phyloP scores from a whole-genome alignment of 2,888 invertebrate species.

The Saturnia pavonia region DNA sequence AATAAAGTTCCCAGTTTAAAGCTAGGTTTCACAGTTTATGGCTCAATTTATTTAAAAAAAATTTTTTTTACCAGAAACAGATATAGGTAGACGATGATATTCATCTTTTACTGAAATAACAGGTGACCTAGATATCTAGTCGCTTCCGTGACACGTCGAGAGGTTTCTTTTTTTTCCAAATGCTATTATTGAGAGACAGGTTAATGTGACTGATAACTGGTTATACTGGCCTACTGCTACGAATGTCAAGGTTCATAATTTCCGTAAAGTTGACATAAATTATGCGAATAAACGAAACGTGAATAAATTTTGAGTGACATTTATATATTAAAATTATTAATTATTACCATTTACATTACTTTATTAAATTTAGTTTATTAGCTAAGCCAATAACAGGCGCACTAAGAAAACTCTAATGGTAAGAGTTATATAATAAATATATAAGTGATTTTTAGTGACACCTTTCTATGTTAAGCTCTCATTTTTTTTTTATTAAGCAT shows the following conservation, averaged over 20 bases:
- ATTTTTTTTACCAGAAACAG: too few species aligned
- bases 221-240: constrained; percentile 25
- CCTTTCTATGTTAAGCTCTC: too few species aligned
- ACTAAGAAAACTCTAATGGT: too few species aligned
- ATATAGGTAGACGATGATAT: background rate
- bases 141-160: background rate
- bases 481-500: too few species aligned
- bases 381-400: too few species aligned
- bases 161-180: background rate
- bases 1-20: background rate
- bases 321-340: background rate
- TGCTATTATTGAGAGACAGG: background rate
- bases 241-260: constrained; percentile 30
- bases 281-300: background rate
- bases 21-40: background rate
- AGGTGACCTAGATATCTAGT: constrained; percentile 4
- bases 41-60: too few species aligned
- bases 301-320: constrained; percentile 11
- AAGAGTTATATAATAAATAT: too few species aligned
- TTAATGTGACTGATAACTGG: constrained; percentile 59
- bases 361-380: background rate
- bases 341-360: background rate
- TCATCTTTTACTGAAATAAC: constrained; percentile 3
- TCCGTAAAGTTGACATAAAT: constrained; percentile 17
- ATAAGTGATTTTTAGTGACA: too few species aligned